Conservation (phyloP, 2,113 vertebrate species). For the Syngnathus typhle region DNA sequence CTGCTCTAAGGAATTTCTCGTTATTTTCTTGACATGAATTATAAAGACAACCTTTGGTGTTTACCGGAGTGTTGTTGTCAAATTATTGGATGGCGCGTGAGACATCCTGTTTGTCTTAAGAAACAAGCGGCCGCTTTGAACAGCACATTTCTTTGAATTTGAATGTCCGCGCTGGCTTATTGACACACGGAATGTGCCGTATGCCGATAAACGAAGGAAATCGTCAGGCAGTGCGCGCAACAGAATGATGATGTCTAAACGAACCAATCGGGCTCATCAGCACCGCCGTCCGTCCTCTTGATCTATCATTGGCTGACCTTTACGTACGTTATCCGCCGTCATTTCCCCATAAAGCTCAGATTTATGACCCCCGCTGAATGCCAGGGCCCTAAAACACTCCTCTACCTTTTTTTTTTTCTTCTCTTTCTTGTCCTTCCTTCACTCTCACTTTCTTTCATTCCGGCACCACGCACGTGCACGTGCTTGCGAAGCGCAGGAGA, state of each 20-base stretch:
- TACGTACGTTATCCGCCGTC: slow-evolving; percentile 65
- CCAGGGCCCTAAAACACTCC: slow-evolving; percentile 58
- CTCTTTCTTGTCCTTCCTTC: slow-evolving; percentile 43
- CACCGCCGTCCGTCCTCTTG: slow-evolving; percentile 43
- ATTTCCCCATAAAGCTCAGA: slow-evolving; percentile 64
- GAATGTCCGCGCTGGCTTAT: neutral
- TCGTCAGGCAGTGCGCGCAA: neutral
- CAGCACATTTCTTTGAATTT: slow-evolving; percentile 2
- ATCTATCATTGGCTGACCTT: slow-evolving; percentile 63
- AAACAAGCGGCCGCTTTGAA: neutral
- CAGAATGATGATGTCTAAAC: neutral
- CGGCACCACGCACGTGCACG: neutral
- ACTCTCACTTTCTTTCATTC: slow-evolving; percentile 12
- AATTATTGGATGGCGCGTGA: neutral
- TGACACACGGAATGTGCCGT: neutral
- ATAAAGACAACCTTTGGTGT: too few relatives aligned
- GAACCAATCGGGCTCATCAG: slow-evolving; percentile 12
- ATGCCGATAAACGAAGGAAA: neutral
- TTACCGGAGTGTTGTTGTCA: neutral
- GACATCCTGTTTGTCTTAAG: neutral
- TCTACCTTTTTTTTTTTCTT: slow-evolving; percentile 38
- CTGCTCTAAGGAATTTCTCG: neutral
- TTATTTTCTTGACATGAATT: neutral
- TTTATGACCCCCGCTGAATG: slow-evolving; percentile 63
- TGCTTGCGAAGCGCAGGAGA: slow-evolving; percentile 49